Percentiles rank a stretch among this genome's conserved stretches.
Conservation (phyloP, 1,140 invertebrate species). For the Octopus sinensis region DNA sequence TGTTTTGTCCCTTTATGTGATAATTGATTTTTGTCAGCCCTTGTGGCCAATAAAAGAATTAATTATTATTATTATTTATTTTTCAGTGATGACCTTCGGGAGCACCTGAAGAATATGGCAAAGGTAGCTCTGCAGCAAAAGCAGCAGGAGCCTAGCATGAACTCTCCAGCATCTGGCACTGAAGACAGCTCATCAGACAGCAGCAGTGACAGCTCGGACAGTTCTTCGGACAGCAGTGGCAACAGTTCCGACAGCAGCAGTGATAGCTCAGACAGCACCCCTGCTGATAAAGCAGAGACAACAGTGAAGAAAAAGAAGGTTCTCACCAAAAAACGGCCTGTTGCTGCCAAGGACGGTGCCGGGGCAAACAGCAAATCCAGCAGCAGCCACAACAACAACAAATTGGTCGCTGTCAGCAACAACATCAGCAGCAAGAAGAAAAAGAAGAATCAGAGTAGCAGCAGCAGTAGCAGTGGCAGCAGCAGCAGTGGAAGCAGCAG, state of each 20-base stretch:
- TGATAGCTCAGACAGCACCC: background rate
- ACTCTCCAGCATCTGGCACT: slow-evolving; percentile 3
- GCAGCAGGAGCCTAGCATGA: slow-evolving; percentile 25
- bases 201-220: slow-evolving; percentile 18
- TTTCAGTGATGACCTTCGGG: slow-evolving; percentile 77
- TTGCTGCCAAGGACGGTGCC: too few species aligned
- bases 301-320: slow-evolving; percentile 20
- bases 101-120: slow-evolving; percentile 81
- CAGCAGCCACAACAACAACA: too few species aligned
- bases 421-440: too few species aligned
- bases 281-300: slow-evolving; percentile 15
- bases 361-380: too few species aligned
- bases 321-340: slow-evolving; percentile 14
- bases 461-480: too few species aligned
- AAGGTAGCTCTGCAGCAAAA: slow-evolving; percentile 60
- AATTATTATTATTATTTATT: slow-evolving; percentile 29
- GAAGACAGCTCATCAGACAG: background rate
- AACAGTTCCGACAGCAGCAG: slow-evolving; percentile 9
- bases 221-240: slow-evolving; percentile 18
- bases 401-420: too few species aligned
- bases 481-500: background rate
- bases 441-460: too few species aligned
- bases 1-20: too few species aligned
- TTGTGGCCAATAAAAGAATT: too few species aligned
- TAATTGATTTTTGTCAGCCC: too few species aligned